These are phyloP conservation scores for Labroides dimidiatus DNA, from an alignment of 2,797 vertebrate species.

Conservation along the genomic window DNA sequence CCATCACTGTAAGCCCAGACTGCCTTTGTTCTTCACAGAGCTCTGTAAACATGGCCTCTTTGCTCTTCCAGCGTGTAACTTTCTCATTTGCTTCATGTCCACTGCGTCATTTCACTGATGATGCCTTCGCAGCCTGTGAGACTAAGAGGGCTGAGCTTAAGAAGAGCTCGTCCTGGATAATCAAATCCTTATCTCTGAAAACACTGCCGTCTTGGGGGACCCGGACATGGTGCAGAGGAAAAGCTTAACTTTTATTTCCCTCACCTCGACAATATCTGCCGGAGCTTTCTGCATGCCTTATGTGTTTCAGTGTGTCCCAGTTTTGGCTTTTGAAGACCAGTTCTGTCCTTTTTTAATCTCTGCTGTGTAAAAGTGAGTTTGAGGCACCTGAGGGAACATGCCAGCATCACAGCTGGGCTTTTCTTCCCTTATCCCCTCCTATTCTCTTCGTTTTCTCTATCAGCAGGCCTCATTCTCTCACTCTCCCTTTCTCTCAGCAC, in stretches of 20 bases:
- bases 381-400: slow-evolving; percentile 50
- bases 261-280: slow-evolving; percentile 34
- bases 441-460: slow-evolving; percentile 20
- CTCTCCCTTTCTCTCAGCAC: slow-evolving; percentile 41
- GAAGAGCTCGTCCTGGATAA: slow-evolving; percentile 64
- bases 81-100: slow-evolving; percentile 60
- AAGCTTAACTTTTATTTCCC: slow-evolving; percentile 60
- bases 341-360: slow-evolving; percentile 31
- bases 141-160: slow-evolving; percentile 53
- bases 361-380: slow-evolving; percentile 36
- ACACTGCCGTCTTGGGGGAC: slow-evolving; percentile 28
- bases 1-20: slow-evolving; percentile 75
- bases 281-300: background rate
- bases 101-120: slow-evolving; percentile 55
- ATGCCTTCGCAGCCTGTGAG: slow-evolving; percentile 44
- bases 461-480: slow-evolving; percentile 32
- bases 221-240: slow-evolving; percentile 64
- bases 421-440: slow-evolving; percentile 13
- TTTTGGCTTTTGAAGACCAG: slow-evolving; percentile 49
- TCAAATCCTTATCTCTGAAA: slow-evolving; percentile 69
- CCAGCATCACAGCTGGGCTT: slow-evolving; percentile 59
- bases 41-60: slow-evolving; percentile 58
- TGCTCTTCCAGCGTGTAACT: slow-evolving; percentile 19
- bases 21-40: slow-evolving; percentile 69
- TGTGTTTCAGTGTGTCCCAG: slow-evolving; percentile 38